A percentile compares a stretch with the other conserved stretches of the same genome.
Evolutionary conservation across 92 coral and sea anemone genomes (phyloP).

Genomic region (Pocillopora grandis): DNA sequence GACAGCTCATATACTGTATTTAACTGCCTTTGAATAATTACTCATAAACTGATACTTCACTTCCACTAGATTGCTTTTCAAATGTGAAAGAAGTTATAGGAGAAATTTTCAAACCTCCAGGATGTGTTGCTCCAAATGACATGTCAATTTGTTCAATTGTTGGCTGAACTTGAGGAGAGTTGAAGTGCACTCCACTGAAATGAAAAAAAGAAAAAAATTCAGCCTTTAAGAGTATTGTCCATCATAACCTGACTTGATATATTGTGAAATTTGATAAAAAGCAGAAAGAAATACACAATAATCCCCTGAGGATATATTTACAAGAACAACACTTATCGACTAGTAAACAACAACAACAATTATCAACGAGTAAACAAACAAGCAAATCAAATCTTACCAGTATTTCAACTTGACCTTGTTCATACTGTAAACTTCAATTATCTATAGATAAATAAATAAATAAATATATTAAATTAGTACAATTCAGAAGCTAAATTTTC

Average conservation of each 20-base stretch:
- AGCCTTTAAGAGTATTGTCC: background rate
- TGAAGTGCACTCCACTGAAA: slow-evolving; percentile 95
- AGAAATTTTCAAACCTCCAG: slow-evolving; percentile 76
- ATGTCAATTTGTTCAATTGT: slow-evolving; percentile 98
- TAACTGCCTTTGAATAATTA: too few species aligned
- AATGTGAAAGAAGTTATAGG: background rate
- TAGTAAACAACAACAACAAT: background rate
- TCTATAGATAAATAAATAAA: slow-evolving; percentile 36
- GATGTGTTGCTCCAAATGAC: slow-evolving; percentile 99
- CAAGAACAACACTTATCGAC: too few species aligned
- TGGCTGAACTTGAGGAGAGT: slow-evolving; percentile 98
- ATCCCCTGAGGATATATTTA: too few species aligned
- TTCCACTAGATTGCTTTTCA: background rate
- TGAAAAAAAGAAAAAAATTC: background rate
- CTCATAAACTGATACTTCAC: too few species aligned
- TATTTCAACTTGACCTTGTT: slow-evolving; percentile 94
- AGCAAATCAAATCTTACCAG: slow-evolving; percentile 60
- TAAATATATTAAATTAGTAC: background rate
- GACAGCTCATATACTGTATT: too few species aligned
- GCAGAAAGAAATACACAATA: too few species aligned
- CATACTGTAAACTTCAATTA: slow-evolving; percentile 97
- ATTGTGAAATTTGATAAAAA: too few species aligned
- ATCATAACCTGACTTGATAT: too few species aligned
- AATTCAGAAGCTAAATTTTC: too few species aligned
- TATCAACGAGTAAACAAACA: background rate